Conservation (phyloP, 2,113 vertebrate species). For the Globicephala melas region DNA sequence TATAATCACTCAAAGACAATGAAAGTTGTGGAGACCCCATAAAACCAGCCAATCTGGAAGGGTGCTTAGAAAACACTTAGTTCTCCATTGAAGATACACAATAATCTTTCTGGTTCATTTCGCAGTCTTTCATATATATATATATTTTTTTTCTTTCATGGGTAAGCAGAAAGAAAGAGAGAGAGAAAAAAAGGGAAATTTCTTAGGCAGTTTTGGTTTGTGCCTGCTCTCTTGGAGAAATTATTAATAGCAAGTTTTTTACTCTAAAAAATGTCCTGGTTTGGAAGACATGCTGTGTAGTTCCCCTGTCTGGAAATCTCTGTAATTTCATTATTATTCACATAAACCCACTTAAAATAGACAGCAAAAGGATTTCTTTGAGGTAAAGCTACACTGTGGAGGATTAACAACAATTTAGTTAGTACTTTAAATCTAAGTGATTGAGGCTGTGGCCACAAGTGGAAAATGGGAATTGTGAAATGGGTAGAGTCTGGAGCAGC, state of each 20-base stretch:
- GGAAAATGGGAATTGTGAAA: background rate
- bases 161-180: background rate
- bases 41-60: background rate
- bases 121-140: background rate
- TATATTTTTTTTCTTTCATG: background rate
- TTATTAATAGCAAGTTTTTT: background rate
- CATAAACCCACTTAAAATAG: background rate
- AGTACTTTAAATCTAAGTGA: background rate
- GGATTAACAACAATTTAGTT: background rate
- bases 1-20: background rate
- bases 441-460: background rate
- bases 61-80: background rate
- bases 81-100: background rate
- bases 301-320: background rate
- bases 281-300: background rate
- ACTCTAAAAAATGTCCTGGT: background rate
- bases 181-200: background rate
- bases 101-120: background rate
- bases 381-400: background rate
- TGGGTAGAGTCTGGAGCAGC: background rate
- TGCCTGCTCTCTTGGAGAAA: background rate
- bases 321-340: background rate
- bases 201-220: background rate
- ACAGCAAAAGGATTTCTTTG: background rate
- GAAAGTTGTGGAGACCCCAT: background rate